Base-by-base conservation (phyloP, 2,888 invertebrate species). In the Xanthorhoe spadicearia region DNA sequence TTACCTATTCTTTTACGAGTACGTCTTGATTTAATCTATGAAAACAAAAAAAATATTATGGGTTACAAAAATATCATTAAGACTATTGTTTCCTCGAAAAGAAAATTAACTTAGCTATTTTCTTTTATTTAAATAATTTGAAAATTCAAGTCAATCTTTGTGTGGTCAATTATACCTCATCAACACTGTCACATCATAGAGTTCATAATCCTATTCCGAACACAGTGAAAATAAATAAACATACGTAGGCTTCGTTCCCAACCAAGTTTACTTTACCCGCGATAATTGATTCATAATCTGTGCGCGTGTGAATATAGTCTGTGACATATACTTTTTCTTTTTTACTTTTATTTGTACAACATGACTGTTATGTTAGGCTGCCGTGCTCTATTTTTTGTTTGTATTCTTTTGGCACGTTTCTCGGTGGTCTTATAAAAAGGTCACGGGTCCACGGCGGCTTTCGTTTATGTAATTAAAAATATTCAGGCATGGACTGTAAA, bases 221-320 rank as follows among this genome's bases (percentile, higher is more conserved):
- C 38, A 55, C 61, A 50, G 54, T 54, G 38, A 68, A 68, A 68
- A 68, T 64, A 85, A 81, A 75, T 74, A 79, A 75, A 71, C 69
- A 78, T 70, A 77, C 75, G 72, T 74, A 70, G 71, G 75, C 57
- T 64, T 80, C 61, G 70, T 74, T 89, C 88, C 85, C 88, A 87
- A 83, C 80, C 66, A 66, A 81, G 85, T 87, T 87, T 84, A 83
- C 77, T 85, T 76, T 83, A 78, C 70, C 77, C 80, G 83, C 84
- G 89, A 85, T 90, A 89, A 90, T 90, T 90, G 87, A 82, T 78
- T 77, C 81, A 79, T 87, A 85, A 88, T 88, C 83, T 85, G 83
- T 83, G 78, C 78, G 80, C 83, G 87, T 86, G 88, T 87, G 88
- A 88, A 87, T 84, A 80, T 74, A 73, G 66, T 54, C 54, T 49